A percentile compares a stretch with the other conserved stretches of the same genome.
Evolutionary conservation across 2,797 vertebrate species (phyloP).

Genomic region (Malurus splendens): DNA sequence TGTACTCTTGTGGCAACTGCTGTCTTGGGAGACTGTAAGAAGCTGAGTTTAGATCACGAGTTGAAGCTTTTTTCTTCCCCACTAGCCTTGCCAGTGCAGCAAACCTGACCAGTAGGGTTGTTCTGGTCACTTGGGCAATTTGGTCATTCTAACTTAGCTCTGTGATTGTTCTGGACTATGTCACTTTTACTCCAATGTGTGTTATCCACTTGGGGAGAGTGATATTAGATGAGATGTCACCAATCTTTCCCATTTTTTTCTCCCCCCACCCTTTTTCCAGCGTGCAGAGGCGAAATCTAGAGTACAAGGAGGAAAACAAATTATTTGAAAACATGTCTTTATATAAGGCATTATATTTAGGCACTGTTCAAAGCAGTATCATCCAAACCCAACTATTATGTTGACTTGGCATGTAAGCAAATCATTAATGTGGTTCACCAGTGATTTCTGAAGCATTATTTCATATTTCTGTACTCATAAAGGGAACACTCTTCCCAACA

Average conservation of each 20-base stretch:
- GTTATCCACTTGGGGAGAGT: background rate
- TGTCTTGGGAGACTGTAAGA: background rate
- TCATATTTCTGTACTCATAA: conserved; percentile 21
- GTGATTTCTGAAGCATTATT: conserved; percentile 49
- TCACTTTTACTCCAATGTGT: background rate
- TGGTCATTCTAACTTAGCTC: background rate
- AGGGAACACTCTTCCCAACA: background rate
- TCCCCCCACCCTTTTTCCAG: background rate
- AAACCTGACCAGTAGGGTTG: background rate
- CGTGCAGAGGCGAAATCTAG: background rate
- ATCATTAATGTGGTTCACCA: conserved; percentile 49
- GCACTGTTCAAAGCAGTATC: conserved; percentile 29
- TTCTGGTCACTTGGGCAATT: background rate
- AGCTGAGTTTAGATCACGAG: background rate
- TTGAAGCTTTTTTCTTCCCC: background rate
- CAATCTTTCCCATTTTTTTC: background rate
- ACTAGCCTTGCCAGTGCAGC: background rate
- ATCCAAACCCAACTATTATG: conserved; percentile 38
- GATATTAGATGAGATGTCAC: background rate
- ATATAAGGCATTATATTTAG: conserved; percentile 32
- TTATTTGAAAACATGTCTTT: conserved; percentile 33
- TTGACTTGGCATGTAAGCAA: conserved; percentile 23
- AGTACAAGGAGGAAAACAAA: conserved; percentile 11
- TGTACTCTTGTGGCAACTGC: background rate
- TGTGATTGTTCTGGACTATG: background rate